phyloP scores from a whole-genome alignment of 1,140 invertebrate species.

The Melanaphis sacchari region DNA sequence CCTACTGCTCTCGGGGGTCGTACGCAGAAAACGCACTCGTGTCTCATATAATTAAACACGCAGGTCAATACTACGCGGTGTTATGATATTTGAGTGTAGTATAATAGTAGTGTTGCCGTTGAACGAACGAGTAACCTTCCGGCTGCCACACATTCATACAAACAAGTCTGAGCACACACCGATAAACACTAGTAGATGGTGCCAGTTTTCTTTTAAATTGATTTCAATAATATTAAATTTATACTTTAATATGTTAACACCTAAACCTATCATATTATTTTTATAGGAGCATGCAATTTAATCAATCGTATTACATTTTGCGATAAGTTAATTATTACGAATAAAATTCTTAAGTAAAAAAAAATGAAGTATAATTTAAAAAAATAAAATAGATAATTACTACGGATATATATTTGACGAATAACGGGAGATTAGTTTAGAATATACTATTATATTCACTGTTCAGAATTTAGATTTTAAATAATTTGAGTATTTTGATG shows the following conservation, averaged over 20 bases:
- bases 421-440: background rate
- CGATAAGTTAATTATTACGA: background rate
- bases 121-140: background rate
- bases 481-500: background rate
- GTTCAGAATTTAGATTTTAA: background rate
- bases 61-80: background rate
- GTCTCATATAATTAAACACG: conserved; percentile 11
- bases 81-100: background rate
- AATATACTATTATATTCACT: background rate
- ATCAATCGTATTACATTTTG: background rate
- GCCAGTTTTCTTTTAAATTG: background rate
- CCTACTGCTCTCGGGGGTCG: background rate
- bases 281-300: background rate
- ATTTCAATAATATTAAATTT: background rate
- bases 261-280: background rate
- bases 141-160: background rate
- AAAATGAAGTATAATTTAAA: no score
- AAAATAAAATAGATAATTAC: background rate
- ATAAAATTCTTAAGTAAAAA: background rate
- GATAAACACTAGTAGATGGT: background rate
- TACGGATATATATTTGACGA: background rate
- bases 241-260: background rate
- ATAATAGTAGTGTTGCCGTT: background rate
- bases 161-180: background rate
- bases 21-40: background rate